Conservation (phyloP, 2,888 invertebrate genomes). For the Zaprionus bogoriensis region DNA sequence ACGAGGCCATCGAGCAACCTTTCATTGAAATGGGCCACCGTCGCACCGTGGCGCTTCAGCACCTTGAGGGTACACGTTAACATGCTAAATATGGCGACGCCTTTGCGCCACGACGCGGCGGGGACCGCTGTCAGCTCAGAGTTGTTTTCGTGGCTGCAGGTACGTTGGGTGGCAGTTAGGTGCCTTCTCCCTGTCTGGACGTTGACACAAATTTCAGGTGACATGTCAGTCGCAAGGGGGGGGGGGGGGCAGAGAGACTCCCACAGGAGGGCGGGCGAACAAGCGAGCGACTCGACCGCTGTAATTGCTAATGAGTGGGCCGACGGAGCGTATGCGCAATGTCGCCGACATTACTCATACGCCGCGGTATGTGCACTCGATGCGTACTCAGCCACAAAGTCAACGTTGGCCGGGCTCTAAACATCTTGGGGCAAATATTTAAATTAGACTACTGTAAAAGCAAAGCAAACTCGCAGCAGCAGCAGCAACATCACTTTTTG, state of each 20-base stretch:
- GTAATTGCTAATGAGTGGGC: conserved; percentile 57
- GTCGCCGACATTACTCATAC: conserved; percentile 32
- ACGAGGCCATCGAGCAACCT: conserved; percentile 34
- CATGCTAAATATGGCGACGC: conserved; percentile 51
- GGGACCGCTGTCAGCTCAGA: conserved; percentile 24
- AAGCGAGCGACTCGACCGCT: neutral
- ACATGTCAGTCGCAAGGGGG: conserved; percentile 9
- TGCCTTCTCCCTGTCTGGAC: conserved; percentile 31
- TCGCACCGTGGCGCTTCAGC: conserved; percentile 36
- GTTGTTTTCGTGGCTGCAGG: conserved; percentile 13
- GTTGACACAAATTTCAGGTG: conserved; percentile 48
- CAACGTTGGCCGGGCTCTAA: conserved; percentile 28
- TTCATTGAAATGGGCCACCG: conserved; percentile 29
- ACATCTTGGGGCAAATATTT: conserved; percentile 40
- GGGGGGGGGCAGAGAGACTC: neutral
- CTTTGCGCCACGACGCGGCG: conserved; percentile 14
- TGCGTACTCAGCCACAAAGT: conserved; percentile 32
- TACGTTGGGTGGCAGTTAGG: neutral
- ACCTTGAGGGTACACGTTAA: conserved; percentile 55
- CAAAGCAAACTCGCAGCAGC: conserved; percentile 18
- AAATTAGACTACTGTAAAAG: conserved; percentile 31
- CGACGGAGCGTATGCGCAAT: conserved; percentile 27
- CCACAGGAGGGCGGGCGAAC: neutral
- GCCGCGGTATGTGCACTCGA: conserved; percentile 10
- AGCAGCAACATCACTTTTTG: conserved; percentile 33